These are phyloP conservation scores for Ammodramus savannarum DNA, from an alignment of 2,113 vertebrate species.

Conservation along the genomic window DNA sequence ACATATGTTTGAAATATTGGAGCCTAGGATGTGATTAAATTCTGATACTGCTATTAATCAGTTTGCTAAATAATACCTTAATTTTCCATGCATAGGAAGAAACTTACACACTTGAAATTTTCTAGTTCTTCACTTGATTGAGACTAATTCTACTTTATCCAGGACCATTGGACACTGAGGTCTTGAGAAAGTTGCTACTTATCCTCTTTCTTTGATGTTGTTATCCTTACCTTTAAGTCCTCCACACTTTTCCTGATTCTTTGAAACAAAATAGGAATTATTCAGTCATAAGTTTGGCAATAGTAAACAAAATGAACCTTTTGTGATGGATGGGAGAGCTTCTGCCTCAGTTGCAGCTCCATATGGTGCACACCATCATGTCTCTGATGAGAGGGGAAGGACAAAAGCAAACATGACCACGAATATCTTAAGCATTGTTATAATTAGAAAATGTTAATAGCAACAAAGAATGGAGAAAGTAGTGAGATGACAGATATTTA, in stretches of 20 bases:
- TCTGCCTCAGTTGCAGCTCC: neutral
- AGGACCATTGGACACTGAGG: neutral
- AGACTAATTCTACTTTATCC: constrained; percentile 30
- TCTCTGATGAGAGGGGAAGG: neutral
- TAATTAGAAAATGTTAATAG: neutral
- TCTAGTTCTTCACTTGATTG: constrained; percentile 12
- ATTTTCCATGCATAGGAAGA: neutral
- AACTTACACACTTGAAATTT: neutral
- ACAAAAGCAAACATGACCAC: neutral
- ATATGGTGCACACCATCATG: neutral
- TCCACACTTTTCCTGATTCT: constrained; percentile 24
- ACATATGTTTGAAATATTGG: neutral
- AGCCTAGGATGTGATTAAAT: neutral
- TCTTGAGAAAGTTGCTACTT: constrained; percentile 36
- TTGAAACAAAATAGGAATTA: neutral
- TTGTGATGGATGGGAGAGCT: neutral
- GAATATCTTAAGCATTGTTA: neutral
- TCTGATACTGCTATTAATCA: neutral
- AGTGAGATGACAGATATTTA: neutral
- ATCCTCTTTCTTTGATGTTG: constrained; percentile 23
- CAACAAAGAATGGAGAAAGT: neutral
- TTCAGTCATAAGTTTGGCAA: neutral
- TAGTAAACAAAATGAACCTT: neutral
- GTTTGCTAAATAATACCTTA: neutral
- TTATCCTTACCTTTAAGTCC: constrained; percentile 50